Base-by-base conservation (phyloP, 2,113 vertebrate species). In the Rousettus leschenaultii region DNA sequence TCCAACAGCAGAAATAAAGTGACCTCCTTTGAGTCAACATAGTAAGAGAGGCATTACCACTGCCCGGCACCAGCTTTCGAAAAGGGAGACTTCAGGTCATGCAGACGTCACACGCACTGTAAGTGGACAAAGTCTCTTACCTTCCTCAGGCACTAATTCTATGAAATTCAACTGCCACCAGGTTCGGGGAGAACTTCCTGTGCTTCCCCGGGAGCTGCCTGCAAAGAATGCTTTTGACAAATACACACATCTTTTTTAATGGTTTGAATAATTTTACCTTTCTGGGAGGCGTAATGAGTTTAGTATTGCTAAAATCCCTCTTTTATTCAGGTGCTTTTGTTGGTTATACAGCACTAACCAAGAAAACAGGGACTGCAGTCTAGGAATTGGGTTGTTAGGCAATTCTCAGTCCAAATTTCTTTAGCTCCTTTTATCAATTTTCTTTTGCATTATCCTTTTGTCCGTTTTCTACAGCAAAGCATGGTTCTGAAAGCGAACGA, bases 261-360 rank as follows among this genome's bases (percentile, higher is more conserved):
- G n/a, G 53, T 86, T 75, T 86, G 65, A 83, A 65, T 65, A 57
- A 65, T 45, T 83, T 92, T 59, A 28, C 33, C 26, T 38, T 86
- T 82, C 35, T 11, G 33, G 21, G 40, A 79, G 15, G 13, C 14
- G 21, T 51, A 45, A 38, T 61, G n/a, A 66, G 61, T 83, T 83
- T 53, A 51, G 12, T 57, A 5, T 57, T 21, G 85, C 82, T 75
- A 53, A 75, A 71, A 86, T 35, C 33, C 21, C 28, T 66, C n/a
- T 86, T 68, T 91, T 61, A 61, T 51, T 91, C 35, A 6, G 13
- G n/a, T 30, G 78, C 61, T 73, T 83, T 73, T 57, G 55, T 83
- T 35, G 51, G 24, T 40, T 30, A 68, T 24, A 43, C 4, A 83
- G 15, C 24, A 68, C 6, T 15, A 40, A 94, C 19, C 48, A 70